These are phyloP conservation scores for Drosophila affinis DNA, from an alignment of 2,888 invertebrate genomes.

Conservation along the genomic window DNA sequence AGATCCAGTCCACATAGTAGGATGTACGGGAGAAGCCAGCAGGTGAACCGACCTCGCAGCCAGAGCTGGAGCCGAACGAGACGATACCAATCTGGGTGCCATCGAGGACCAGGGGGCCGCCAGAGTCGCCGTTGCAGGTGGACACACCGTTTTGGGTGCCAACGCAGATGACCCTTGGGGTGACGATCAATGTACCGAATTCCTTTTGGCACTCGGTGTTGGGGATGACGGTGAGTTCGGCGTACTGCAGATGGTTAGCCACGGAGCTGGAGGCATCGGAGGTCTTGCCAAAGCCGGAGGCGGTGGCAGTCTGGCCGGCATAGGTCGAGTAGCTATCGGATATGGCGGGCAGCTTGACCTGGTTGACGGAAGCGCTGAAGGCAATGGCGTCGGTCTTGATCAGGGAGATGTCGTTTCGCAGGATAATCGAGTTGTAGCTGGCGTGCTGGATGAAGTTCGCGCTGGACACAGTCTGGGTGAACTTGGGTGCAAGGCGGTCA, in stretches of 20 bases:
- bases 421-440: conserved; percentile 58
- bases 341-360: conserved; percentile 52
- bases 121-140: conserved; percentile 79
- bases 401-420: conserved; percentile 75
- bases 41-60: conserved; percentile 45
- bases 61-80: conserved; percentile 50
- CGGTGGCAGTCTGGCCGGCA: conserved; percentile 75
- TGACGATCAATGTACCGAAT: conserved; percentile 48
- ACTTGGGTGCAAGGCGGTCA: conserved; percentile 58
- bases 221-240: conserved; percentile 72
- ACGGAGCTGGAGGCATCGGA: conserved; percentile 59
- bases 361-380: conserved; percentile 44
- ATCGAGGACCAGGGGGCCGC: conserved; percentile 66
- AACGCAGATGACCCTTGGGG: conserved; percentile 62
- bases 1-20: conserved; percentile 62
- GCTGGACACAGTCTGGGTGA: conserved; percentile 57
- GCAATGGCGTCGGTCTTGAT: conserved; percentile 57
- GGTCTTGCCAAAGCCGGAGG: conserved; percentile 84
- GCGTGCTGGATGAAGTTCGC: conserved; percentile 81
- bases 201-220: conserved; percentile 68
- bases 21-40: conserved; percentile 49
- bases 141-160: conserved; percentile 59
- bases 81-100: conserved; percentile 66
- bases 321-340: conserved; percentile 67
- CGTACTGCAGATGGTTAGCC: conserved; percentile 77